Conservation (phyloP, 2,113 vertebrate species). For the Prolemur simus region DNA sequence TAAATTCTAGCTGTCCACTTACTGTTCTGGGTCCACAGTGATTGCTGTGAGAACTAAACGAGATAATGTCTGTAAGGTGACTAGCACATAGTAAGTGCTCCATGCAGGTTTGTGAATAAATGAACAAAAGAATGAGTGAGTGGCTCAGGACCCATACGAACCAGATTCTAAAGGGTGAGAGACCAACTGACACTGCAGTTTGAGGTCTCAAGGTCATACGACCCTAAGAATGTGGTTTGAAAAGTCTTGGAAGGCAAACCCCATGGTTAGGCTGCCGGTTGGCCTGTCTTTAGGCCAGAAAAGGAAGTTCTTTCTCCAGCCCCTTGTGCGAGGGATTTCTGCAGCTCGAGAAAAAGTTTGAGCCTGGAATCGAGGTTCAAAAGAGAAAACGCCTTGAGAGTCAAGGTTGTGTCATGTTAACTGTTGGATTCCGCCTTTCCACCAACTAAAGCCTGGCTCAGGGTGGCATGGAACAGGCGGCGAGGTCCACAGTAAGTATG, state of each 20-base stretch:
- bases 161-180: not conserved
- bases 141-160: not conserved
- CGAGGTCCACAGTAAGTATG: not conserved
- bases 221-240: not conserved
- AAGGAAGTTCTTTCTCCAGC: not conserved
- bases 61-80: not conserved
- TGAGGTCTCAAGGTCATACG: not conserved
- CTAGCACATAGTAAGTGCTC: not conserved
- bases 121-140: not conserved
- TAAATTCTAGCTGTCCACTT: not conserved
- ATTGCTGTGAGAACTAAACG: not conserved
- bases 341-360: not conserved
- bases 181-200: not conserved
- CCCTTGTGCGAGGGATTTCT: not conserved
- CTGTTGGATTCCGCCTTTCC: not conserved
- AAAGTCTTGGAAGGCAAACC: not conserved
- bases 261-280: not conserved
- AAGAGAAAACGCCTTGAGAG: not conserved
- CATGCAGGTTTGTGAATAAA: not conserved
- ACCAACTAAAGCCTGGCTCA: not conserved
- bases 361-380: not conserved
- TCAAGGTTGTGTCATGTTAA: not conserved
- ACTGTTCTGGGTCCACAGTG: not conserved
- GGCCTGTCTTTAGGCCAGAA: not conserved
- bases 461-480: not conserved